These are phyloP conservation scores for Denticeps clupeoides DNA, from an alignment of 2,797 vertebrate species.

Conservation along the genomic window DNA sequence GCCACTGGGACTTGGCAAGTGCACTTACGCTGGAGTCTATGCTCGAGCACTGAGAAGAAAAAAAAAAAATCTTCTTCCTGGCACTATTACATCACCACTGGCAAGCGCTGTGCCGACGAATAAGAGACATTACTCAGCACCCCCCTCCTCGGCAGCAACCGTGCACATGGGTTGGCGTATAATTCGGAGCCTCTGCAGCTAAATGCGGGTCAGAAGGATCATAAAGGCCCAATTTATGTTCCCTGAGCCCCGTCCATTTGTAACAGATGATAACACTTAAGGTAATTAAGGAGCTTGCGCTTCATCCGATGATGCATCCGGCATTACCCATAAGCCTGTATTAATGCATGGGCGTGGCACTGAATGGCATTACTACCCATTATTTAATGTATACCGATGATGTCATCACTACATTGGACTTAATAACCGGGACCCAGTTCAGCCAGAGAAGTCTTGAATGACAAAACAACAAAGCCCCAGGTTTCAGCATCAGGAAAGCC, in stretches of 20 bases:
- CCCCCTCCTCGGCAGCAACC: conserved; percentile 37
- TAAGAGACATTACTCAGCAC: conserved; percentile 63
- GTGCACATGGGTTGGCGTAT: too few species aligned
- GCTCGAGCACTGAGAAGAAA: conserved; percentile 9
- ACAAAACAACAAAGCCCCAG: too few species aligned
- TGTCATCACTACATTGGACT: too few species aligned
- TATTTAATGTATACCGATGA: not conserved
- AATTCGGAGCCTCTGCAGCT: too few species aligned
- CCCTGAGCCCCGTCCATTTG: not conserved
- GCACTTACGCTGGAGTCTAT: too few species aligned
- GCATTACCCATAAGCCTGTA: not conserved
- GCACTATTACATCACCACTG: conserved; percentile 62
- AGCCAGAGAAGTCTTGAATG: too few species aligned
- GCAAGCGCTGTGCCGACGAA: conserved; percentile 49
- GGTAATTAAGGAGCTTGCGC: not conserved
- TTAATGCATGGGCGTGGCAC: conserved; percentile 1
- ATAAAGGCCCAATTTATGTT: not conserved
- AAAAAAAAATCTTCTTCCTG: conserved; percentile 63
- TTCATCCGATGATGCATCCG: not conserved
- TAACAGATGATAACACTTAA: not conserved
- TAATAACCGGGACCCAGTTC: not conserved
- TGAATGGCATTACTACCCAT: not conserved
- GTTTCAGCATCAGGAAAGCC: too few species aligned
- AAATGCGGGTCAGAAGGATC: not conserved
- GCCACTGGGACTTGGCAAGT: conserved; percentile 1